Evolutionary conservation across 2,888 invertebrate genomes (phyloP).

Genomic region (Physocephala rufipes): DNA sequence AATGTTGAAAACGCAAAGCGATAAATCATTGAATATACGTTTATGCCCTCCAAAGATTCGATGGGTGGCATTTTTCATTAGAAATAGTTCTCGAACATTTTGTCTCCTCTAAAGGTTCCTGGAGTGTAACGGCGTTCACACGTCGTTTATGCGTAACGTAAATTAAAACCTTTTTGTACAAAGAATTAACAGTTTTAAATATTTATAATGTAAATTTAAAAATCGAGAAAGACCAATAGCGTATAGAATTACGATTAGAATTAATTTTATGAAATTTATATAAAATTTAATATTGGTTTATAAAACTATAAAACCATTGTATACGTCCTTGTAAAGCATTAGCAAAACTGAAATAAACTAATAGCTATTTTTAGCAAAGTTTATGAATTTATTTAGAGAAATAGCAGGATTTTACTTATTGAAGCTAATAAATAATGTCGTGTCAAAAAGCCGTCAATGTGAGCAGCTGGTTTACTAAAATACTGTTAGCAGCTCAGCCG

Average conservation of each 20-base stretch:
- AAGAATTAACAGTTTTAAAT: neutral
- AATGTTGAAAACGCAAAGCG: slow-evolving; percentile 46
- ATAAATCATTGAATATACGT: neutral
- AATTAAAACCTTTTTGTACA: neutral
- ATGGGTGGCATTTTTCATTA: too few relatives aligned
- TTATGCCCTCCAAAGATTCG: too few relatives aligned
- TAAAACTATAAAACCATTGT: too few relatives aligned
- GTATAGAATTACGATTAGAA: too few relatives aligned
- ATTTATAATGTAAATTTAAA: neutral
- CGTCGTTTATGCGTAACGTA: neutral
- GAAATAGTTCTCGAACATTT: neutral
- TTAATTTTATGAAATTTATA: too few relatives aligned
- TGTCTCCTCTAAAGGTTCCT: neutral
- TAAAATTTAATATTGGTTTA: neutral
- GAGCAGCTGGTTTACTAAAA: too few relatives aligned
- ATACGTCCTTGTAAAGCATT: too few relatives aligned
- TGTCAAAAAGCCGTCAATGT: too few relatives aligned
- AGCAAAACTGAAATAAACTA: too few relatives aligned
- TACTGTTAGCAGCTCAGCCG: too few relatives aligned
- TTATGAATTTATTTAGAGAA: slow-evolving; percentile 31
- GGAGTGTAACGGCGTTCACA: neutral
- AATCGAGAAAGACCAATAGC: neutral
- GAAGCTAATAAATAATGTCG: too few relatives aligned
- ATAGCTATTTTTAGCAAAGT: neutral
- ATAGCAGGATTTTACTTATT: too few relatives aligned